Percentiles rank a stretch among this genome's conserved stretches.
These are phyloP conservation scores for Eupithecia centaureata DNA, from an alignment of 2,888 invertebrate species.

Conservation along the genomic window DNA sequence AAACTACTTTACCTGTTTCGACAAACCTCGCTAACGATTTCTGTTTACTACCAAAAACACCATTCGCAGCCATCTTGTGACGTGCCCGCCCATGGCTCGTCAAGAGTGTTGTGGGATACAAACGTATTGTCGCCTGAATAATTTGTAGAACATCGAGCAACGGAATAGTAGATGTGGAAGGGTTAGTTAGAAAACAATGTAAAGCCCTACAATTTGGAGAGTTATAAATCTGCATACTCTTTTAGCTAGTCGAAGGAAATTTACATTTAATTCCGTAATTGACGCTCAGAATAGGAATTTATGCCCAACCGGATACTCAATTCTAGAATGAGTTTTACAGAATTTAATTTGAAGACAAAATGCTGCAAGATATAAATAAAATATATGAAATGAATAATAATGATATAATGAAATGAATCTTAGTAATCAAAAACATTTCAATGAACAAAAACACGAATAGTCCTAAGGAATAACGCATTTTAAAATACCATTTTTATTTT, in stretches of 20 bases:
- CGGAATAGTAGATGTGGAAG: neutral
- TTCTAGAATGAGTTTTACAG: neutral
- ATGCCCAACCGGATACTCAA: too few relatives aligned
- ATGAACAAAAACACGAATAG: too few relatives aligned
- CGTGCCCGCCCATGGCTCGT: slow-evolving; percentile 42
- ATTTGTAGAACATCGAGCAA: slow-evolving; percentile 24
- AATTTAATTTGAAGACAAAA: neutral
- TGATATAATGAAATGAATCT: neutral
- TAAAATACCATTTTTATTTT: too few relatives aligned
- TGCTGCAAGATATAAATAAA: neutral
- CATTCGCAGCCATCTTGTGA: slow-evolving; percentile 16
- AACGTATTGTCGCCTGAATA: slow-evolving; percentile 53
- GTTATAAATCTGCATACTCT: too few relatives aligned
- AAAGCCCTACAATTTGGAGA: too few relatives aligned
- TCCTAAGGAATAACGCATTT: too few relatives aligned
- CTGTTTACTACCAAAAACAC: neutral
- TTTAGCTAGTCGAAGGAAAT: too few relatives aligned
- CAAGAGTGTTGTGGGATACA: slow-evolving; percentile 50
- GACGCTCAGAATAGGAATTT: neutral
- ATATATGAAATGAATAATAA: too few relatives aligned
- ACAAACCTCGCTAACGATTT: neutral
- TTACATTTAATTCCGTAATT: too few relatives aligned
- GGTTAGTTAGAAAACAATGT: neutral
- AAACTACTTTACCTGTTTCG: too few relatives aligned
- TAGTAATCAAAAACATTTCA: too few relatives aligned